Percentiles rank a stretch among this genome's conserved stretches.
phyloP scores from a whole-genome alignment of 53 echinoderm and acorn worm genomes.

The Paelopatides confundens region DNA sequence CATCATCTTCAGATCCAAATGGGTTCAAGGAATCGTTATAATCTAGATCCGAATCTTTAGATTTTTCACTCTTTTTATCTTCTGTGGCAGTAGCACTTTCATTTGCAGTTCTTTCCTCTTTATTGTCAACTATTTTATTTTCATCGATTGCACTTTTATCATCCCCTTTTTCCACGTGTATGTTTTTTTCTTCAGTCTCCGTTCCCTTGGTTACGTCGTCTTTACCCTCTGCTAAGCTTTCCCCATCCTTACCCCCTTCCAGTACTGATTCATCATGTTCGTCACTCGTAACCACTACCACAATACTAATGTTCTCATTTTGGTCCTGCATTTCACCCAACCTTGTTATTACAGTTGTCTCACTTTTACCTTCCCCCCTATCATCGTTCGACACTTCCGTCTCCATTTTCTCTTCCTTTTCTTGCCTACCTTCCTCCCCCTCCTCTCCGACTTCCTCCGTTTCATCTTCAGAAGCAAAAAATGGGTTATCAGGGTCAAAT shows the following conservation, averaged over 20 bases:
- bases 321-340: not conserved
- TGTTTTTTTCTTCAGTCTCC: not conserved
- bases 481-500: slow-evolving; percentile 57
- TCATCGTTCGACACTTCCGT: slow-evolving; percentile 26
- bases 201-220: not conserved
- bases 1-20: slow-evolving; percentile 86
- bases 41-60: slow-evolving; percentile 42
- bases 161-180: not conserved
- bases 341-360: not conserved
- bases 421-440: no score
- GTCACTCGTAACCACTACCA: not conserved
- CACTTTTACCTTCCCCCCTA: slow-evolving; percentile 17
- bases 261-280: not conserved
- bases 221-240: not conserved
- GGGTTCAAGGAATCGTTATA: slow-evolving; percentile 95
- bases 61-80: slow-evolving; percentile 44
- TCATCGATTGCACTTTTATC: slow-evolving; percentile 29
- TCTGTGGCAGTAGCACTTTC: not conserved
- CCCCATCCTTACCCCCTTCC: not conserved
- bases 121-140: not conserved
- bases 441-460: slow-evolving; percentile 17
- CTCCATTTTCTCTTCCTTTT: slow-evolving; percentile 47
- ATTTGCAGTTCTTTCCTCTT: not conserved
- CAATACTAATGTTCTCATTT: not conserved
- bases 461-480: slow-evolving; percentile 60